Evolutionary conservation across 1,140 invertebrate species (phyloP).

Genomic region (Lepidostoma basale): DNA sequence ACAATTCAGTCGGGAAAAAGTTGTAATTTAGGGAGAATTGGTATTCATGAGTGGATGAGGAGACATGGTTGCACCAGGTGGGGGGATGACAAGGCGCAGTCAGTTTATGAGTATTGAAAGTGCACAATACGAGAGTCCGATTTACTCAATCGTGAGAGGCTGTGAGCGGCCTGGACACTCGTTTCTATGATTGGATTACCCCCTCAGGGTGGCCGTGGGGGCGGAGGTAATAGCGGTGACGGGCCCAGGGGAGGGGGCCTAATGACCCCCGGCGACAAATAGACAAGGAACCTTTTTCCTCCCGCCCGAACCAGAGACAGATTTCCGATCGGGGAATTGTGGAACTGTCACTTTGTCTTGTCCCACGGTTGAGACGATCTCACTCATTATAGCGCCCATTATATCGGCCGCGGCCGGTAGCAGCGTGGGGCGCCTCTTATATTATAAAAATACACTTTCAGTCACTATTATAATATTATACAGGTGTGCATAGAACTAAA

Average conservation of each 20-base stretch:
- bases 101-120: constrained; percentile 13
- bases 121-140: background rate
- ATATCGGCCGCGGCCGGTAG: too few relatives aligned
- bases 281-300: constrained; percentile 42
- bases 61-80: background rate
- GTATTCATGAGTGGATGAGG: too few relatives aligned
- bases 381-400: constrained; percentile 7
- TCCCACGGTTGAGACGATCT: constrained; percentile 4
- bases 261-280: constrained; percentile 47
- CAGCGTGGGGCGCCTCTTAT: too few relatives aligned
- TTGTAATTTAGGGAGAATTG: too few relatives aligned
- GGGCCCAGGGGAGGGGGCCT: constrained; percentile 41
- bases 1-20: too few relatives aligned
- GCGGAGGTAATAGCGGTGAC: constrained; percentile 45
- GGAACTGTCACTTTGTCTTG: constrained; percentile 36
- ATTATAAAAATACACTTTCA: too few relatives aligned
- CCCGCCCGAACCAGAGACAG: constrained; percentile 28
- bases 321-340: constrained; percentile 40
- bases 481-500: too few relatives aligned
- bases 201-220: background rate
- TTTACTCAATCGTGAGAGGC: background rate
- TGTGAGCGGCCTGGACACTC: constrained; percentile 33
- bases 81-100: background rate
- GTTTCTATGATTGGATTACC: constrained; percentile 47
- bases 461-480: too few relatives aligned